Percentiles rank a stretch among this genome's conserved stretches.
These are phyloP conservation scores for Spea multiplicata DNA, from an alignment of 2,113 vertebrate genomes.

Conservation along the genomic window DNA sequence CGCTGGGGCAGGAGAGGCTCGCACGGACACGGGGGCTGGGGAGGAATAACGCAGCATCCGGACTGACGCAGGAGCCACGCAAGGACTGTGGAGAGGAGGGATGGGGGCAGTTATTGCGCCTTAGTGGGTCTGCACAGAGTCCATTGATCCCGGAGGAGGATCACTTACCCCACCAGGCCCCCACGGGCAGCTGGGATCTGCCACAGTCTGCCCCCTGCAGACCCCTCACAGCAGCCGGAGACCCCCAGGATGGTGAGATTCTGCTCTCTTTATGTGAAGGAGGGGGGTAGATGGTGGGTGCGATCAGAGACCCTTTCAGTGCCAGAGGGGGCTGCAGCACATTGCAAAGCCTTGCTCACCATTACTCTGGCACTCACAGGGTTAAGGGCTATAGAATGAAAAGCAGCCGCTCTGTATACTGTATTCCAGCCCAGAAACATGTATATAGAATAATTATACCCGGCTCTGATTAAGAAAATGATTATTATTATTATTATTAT, in stretches of 20 bases:
- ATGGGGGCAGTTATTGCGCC: not conserved
- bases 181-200: not conserved
- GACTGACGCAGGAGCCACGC: not conserved
- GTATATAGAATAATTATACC: too few relatives aligned
- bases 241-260: constrained; percentile 7
- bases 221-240: not conserved
- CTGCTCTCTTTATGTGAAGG: not conserved
- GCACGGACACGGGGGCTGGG: not conserved
- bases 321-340: too few relatives aligned
- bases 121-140: not conserved
- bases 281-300: too few relatives aligned
- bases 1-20: too few relatives aligned
- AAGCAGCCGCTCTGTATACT: too few relatives aligned
- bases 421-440: too few relatives aligned
- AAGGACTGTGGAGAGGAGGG: not conserved
- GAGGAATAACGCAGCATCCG: not conserved
- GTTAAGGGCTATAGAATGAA: too few relatives aligned
- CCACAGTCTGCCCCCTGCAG: constrained; percentile 29
- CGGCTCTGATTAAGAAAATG: too few relatives aligned
- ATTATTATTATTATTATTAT: too few relatives aligned
- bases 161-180: not conserved
- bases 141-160: not conserved
- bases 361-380: too few relatives aligned
- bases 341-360: too few relatives aligned
- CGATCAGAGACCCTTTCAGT: too few relatives aligned